A percentile compares a stretch with the other conserved stretches of the same genome.
Conservation (phyloP, 2,113 vertebrate genomes). For the Colius striatus region DNA sequence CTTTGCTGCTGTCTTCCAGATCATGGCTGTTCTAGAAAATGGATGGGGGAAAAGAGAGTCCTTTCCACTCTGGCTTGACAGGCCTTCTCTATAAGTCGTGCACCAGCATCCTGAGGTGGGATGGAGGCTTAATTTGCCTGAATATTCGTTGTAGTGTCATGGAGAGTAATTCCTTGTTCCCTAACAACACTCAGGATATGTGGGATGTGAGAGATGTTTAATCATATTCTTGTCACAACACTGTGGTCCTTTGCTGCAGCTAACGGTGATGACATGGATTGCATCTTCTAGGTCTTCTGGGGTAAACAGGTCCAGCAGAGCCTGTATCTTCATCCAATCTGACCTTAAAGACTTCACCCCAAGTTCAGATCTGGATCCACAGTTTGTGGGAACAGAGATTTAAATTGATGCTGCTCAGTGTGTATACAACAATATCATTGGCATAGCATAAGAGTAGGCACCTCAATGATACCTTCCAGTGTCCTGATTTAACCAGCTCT, state of each 20-base stretch:
- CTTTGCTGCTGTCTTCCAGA: not conserved
- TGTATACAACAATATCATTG: not conserved
- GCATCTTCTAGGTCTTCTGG: not conserved
- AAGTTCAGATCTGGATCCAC: not conserved
- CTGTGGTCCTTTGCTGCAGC: not conserved
- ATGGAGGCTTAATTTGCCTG: not conserved
- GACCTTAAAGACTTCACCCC: not conserved
- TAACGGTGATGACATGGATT: not conserved
- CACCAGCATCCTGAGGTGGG: not conserved
- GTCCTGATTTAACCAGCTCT: not conserved
- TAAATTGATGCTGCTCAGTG: not conserved
- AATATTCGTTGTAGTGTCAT: not conserved
- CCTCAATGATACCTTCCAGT: not conserved
- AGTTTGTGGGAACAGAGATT: not conserved
- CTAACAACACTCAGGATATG: not conserved
- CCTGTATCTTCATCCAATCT: not conserved
- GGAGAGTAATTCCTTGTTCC: not conserved
- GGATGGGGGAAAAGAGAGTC: not conserved
- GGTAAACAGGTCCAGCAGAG: not conserved
- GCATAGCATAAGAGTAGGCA: not conserved
- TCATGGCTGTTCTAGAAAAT: not conserved
- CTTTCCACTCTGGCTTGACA: not conserved
- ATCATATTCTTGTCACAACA: not conserved
- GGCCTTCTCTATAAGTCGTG: not conserved
- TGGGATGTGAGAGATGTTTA: not conserved